Conservation (phyloP, 2,888 invertebrate species). For the Conomelus anceps region DNA sequence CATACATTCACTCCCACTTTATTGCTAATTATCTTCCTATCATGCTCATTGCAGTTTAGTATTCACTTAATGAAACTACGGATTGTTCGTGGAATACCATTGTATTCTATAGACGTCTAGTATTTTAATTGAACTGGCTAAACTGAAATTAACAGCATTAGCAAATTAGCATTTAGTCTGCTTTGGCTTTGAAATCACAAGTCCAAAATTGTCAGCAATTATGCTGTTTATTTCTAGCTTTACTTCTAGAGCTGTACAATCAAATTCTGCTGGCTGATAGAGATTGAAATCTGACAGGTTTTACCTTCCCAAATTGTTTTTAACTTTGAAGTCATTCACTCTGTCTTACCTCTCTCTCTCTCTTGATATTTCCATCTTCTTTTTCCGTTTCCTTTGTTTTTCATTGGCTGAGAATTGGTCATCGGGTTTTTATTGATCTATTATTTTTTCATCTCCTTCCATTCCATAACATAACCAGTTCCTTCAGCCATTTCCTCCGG, state of each 20-base stretch:
- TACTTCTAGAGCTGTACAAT: neutral
- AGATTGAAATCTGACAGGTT: neutral
- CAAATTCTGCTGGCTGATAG: neutral
- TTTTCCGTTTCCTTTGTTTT: neutral
- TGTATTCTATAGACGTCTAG: neutral
- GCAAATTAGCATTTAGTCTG: neutral
- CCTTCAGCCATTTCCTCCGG: neutral
- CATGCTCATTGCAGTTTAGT: neutral
- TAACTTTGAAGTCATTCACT: neutral
- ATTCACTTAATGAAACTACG: neutral
- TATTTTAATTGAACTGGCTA: neutral
- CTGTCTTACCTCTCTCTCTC: neutral
- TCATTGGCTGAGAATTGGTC: neutral
- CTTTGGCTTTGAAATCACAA: neutral
- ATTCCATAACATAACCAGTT: neutral
- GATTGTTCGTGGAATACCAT: neutral
- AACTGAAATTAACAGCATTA: neutral
- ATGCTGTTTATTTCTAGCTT: neutral
- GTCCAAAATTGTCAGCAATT: neutral
- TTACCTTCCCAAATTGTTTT: neutral
- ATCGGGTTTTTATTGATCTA: neutral
- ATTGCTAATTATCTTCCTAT: neutral
- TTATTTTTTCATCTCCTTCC: neutral
- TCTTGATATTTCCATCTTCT: neutral
- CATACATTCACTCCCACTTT: neutral